Conservation (phyloP, 2,888 invertebrate genomes). For the Cordilura impudica region DNA sequence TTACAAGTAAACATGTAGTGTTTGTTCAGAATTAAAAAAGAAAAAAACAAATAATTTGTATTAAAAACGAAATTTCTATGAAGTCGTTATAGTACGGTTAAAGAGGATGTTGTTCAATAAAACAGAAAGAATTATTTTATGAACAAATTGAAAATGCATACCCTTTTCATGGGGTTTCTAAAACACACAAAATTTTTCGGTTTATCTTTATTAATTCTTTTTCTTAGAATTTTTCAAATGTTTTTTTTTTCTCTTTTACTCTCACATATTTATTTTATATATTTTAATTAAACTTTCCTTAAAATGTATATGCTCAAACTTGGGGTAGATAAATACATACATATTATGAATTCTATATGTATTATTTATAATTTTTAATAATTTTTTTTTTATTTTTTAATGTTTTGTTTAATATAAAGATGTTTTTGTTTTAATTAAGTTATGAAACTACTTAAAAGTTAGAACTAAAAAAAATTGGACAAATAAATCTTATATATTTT, state of each 20-base stretch:
- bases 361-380: constrained; percentile 46
- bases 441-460: constrained; percentile 61
- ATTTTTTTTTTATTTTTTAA: constrained; percentile 31
- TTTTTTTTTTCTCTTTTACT: constrained; percentile 46
- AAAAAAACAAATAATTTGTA: too few species aligned
- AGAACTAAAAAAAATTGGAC: constrained; percentile 56
- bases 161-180: neutral
- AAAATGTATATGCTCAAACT: constrained; percentile 61
- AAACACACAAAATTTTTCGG: neutral
- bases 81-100: too few species aligned
- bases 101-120: too few species aligned
- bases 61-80: too few species aligned
- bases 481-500: constrained; percentile 50
- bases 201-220: constrained; percentile 47
- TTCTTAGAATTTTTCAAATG: constrained; percentile 43
- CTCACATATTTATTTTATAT: constrained; percentile 51
- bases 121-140: too few species aligned
- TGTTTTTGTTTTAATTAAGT: constrained; percentile 41
- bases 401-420: constrained; percentile 51
- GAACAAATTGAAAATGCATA: too few species aligned
- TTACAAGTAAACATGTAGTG: too few species aligned
- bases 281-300: constrained; percentile 61
- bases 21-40: too few species aligned
- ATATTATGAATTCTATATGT: constrained; percentile 53
- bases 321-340: constrained; percentile 61